These are phyloP conservation scores for Cirrhinus molitorella DNA, from an alignment of 2,797 vertebrate species.

Conservation along the genomic window DNA sequence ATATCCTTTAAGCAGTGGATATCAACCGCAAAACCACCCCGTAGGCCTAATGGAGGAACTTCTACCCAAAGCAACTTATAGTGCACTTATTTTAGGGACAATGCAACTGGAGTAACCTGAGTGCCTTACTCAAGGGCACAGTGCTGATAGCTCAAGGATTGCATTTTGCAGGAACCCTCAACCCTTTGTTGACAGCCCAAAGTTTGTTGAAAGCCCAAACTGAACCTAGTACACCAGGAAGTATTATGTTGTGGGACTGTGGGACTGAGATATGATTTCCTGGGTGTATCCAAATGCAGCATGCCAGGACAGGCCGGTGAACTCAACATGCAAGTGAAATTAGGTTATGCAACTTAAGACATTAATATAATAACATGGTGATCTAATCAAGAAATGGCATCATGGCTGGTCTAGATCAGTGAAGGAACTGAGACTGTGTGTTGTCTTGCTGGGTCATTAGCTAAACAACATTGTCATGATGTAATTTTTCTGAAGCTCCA, in stretches of 20 bases:
- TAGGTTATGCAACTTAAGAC: not conserved
- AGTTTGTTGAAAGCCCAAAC: slow-evolving; percentile 2
- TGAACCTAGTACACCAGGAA: not conserved
- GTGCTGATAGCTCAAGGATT: slow-evolving; percentile 12
- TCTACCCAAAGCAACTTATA: not conserved
- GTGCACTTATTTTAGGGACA: slow-evolving; percentile 8
- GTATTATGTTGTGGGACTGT: not conserved
- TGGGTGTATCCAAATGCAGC: not conserved
- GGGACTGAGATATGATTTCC: not conserved
- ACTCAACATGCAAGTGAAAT: not conserved
- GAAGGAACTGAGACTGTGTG: not conserved
- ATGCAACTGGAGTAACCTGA: slow-evolving; percentile 8
- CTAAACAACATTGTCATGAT: not conserved
- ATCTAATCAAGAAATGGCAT: not conserved
- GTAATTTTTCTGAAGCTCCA: not conserved
- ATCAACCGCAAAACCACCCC: not conserved
- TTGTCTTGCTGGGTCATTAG: not conserved
- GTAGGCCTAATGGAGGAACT: not conserved
- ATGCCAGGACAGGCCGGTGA: slow-evolving; percentile 27
- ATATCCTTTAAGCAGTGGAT: not conserved
- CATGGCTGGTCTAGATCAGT: not conserved
- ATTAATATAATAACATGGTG: not conserved
- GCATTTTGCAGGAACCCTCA: not conserved
- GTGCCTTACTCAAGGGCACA: not conserved
- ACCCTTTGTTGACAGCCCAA: not conserved